phyloP scores from a whole-genome alignment of 2,888 invertebrate species.

The Drosophila anomelani region DNA sequence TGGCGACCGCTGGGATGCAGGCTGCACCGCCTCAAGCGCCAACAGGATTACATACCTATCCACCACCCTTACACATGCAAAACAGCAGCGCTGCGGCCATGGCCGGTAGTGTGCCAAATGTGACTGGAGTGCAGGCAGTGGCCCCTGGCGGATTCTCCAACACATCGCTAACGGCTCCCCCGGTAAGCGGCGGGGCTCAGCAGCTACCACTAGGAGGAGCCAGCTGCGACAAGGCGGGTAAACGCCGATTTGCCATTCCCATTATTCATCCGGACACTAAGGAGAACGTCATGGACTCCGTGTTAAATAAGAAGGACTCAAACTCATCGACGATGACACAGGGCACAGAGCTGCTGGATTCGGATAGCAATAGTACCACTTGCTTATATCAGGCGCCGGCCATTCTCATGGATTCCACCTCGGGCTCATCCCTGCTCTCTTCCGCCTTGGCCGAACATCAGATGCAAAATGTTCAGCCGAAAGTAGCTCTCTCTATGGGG shows the following conservation, averaged over 20 bases:
- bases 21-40: conserved; percentile 39
- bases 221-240: conserved; percentile 56
- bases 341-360: conserved; percentile 31
- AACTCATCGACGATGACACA: conserved; percentile 56
- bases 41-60: conserved; percentile 56
- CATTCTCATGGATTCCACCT: conserved; percentile 21
- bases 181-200: neutral
- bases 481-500: conserved; percentile 5
- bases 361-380: conserved; percentile 51
- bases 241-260: conserved; percentile 81
- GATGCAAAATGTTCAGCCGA: conserved; percentile 67
- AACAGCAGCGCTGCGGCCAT: conserved; percentile 38
- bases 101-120: conserved; percentile 22
- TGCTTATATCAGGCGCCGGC: conserved; percentile 47
- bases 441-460: conserved; percentile 68
- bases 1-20: conserved; percentile 57
- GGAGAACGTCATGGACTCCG: conserved; percentile 77
- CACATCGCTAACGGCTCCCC: conserved; percentile 36
- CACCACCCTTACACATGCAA: conserved; percentile 58
- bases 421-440: conserved; percentile 33
- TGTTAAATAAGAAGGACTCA: conserved; percentile 63
- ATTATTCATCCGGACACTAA: conserved; percentile 83
- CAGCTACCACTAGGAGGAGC: conserved; percentile 21
- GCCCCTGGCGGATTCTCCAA: conserved; percentile 39
- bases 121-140: conserved; percentile 34